Evolutionary conservation across 2,797 vertebrate genomes (phyloP).

Genomic region (Malacoctenus gilli): DNA sequence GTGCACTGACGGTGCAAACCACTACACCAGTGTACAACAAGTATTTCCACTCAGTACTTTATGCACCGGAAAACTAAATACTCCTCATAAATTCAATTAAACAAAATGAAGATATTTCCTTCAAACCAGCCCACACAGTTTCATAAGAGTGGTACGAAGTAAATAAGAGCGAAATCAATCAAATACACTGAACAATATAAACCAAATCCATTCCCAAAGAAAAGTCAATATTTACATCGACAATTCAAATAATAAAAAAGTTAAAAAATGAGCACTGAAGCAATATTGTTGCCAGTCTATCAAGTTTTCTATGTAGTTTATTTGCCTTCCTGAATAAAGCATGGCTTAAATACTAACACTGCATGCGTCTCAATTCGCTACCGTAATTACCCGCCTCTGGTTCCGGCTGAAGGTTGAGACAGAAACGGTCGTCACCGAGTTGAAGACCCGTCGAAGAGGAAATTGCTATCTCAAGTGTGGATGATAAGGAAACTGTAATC

Average conservation of each 20-base stretch:
- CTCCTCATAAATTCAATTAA: no score
- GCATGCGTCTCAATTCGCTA: slow-evolving; percentile 56
- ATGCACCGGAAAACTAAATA: no score
- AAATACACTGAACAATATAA: slow-evolving; percentile 8
- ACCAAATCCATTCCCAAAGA: no score
- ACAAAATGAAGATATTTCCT: no score
- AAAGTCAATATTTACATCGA: not conserved
- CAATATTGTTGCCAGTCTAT: not conserved
- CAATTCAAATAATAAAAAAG: not conserved
- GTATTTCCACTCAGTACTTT: no score
- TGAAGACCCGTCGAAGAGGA: slow-evolving; percentile 62
- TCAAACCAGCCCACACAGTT: no score
- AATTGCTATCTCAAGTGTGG: slow-evolving; percentile 68
- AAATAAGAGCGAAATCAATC: no score
- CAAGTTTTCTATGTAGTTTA: slow-evolving; percentile 8
- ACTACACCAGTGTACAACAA: no score
- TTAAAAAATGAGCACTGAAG: no score
- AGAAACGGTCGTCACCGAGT: slow-evolving; percentile 63
- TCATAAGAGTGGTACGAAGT: no score
- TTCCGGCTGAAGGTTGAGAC: slow-evolving; percentile 53
- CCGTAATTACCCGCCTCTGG: slow-evolving; percentile 70
- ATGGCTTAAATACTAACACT: slow-evolving; percentile 53
- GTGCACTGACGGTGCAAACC: no score
- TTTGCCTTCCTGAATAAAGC: slow-evolving; percentile 38
- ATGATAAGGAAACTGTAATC: slow-evolving; percentile 73